A percentile compares a stretch with the other conserved stretches of the same genome.
These are phyloP conservation scores for Notechis scutatus DNA, from an alignment of 2,113 vertebrate species.

Conservation along the genomic window DNA sequence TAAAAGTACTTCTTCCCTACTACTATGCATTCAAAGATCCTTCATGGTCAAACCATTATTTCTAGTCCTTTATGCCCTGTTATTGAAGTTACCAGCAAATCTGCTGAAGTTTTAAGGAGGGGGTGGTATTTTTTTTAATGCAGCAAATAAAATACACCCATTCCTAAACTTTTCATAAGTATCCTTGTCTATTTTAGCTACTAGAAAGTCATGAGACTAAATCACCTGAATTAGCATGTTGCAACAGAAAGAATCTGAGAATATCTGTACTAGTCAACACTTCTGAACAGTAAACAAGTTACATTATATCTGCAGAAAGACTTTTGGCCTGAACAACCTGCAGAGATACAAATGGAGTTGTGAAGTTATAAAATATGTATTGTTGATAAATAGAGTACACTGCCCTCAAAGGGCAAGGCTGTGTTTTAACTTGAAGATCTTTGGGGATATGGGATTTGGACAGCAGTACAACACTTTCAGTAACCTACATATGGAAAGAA, in stretches of 20 bases:
- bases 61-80: not conserved
- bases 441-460: not conserved
- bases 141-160: not conserved
- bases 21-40: not conserved
- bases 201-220: not conserved
- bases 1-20: not conserved
- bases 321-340: not conserved
- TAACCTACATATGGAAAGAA: not conserved
- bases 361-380: not conserved
- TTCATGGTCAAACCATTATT: not conserved
- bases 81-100: not conserved
- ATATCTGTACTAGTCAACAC: not conserved
- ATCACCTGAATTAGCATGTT: not conserved
- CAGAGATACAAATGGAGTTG: not conserved
- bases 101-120: not conserved
- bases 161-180: not conserved
- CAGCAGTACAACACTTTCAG: not conserved
- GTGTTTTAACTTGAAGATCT: not conserved
- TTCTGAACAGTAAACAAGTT: not conserved
- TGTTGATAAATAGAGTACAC: not conserved
- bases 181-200: not conserved
- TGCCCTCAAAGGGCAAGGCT: not conserved
- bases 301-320: not conserved
- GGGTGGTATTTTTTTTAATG: not conserved
- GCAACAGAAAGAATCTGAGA: not conserved